Evolutionary conservation across 37 sponge, comb jelly and placozoan species (phyloP), one percentile per base, ranked within the genome.

Genomic region (Axinella damicornis): DNA sequence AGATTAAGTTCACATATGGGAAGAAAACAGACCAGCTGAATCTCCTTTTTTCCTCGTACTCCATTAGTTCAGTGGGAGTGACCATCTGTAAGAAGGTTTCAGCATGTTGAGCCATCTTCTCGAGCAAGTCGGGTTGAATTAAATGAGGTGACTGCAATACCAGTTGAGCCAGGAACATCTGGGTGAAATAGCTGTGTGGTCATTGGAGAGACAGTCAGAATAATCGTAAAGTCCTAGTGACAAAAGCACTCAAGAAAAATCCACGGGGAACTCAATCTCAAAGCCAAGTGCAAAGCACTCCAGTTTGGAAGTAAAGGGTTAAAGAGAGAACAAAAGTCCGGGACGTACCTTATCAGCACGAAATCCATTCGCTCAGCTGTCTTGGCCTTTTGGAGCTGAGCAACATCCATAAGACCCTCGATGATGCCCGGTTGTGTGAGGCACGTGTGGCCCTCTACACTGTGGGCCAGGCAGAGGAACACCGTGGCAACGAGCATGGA

Each of bases 1-100:
- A 83, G 15, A 73, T 14, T 17, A 74, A 74, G 24, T 83, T 73
- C 12, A 83, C 54, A 34, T 83, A 83, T 22, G 83, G 83, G 56
- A 74, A 65, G 32, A 83, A 53, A 9, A 65, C 64, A 30, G 83
- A 39, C 83, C 83, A 83, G 15, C 58, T 62, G 28, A 40, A 71
- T 30, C 53, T 65, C 30, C 69, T 46, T 1, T 73, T 53, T 27
- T 64, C 61, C 53, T 83, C 83, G 33, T 74, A 83, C 30, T 64
- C 37, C n/a, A 28, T 71, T 64, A 83, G 60, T 21, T 63, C 83
- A 16, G 11, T 13, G 4, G 63, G 72, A 16, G 35, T 40, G 33
- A 74, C 61, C 28, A 27, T 46, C 22, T 63, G 35, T 0, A 83
- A 65, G 53, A 83, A 71, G 54, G 58, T 32, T 17, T 40, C 25